Base-by-base conservation (phyloP, 2,888 invertebrate species). In the Platycheirus rosarum region DNA sequence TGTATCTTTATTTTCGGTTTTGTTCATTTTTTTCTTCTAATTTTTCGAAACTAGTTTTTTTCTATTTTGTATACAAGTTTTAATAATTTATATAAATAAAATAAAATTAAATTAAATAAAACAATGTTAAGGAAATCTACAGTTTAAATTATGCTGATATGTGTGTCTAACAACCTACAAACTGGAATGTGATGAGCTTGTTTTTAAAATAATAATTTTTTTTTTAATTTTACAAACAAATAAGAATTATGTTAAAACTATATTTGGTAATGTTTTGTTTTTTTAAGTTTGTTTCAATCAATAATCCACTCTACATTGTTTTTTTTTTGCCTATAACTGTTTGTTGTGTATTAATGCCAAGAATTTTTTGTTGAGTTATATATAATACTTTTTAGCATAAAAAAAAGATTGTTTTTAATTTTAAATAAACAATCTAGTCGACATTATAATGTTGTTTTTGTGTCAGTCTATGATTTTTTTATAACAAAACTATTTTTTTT, bases 371-470 rank as follows among this genome's bases (percentile, higher is more conserved):
- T 16, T 53, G n/a, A n/a, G n/a, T n/a, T n/a, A n/a, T n/a, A n/a
- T n/a, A n/a, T n/a, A n/a, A n/a, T n/a, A 53, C 80, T 76, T 66
- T 71, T 76, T 76, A 62, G 60, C 48, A 53, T 44, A 32, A 77
- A 77, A 80, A 80, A 71, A 63, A 42, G 65, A 66, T 75, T 66
- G 35, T 60, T 73, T 66, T 46, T 23, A 57, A 65, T 65, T 69
- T 79, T 86, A 66, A 85, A 84, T 84, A 85, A 85, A 85, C 84
- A 85, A 76, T 73, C 74, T 68, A 76, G 60, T 73, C 75, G 71
- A 80, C 68, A 82, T 76, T 35, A 70, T 49, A 42, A 57, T 18
- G 70, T 75, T 66, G 73, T 71, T 63, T 75, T 84, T 66, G 78
- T 71, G 68, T 78, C 82, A 80, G 79, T 78, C 77, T 77, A 80